These are phyloP conservation scores for Ambastaia sidthimunki DNA, from an alignment of 2,797 vertebrate genomes.

Conservation along the genomic window DNA sequence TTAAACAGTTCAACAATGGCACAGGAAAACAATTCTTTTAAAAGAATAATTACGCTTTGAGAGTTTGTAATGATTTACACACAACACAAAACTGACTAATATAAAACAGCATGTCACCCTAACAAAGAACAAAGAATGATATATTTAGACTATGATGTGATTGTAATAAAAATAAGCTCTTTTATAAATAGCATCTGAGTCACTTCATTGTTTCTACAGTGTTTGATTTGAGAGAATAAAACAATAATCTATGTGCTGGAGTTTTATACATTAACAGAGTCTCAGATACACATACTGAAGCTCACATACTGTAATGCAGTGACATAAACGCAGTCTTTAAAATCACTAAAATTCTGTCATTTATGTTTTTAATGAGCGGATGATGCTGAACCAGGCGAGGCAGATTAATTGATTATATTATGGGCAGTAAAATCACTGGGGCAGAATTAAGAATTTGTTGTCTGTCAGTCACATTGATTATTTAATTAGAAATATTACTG, in stretches of 20 bases:
- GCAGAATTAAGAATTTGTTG: conserved; percentile 69
- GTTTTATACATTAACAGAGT: neutral
- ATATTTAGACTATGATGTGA: conserved; percentile 49
- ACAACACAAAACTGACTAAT: conserved; percentile 32
- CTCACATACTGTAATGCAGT: neutral
- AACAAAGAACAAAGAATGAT: conserved; percentile 49
- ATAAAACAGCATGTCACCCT: conserved; percentile 33
- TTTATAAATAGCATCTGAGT: conserved; percentile 41
- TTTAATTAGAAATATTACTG: conserved; percentile 66
- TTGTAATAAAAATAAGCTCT: conserved; percentile 41
- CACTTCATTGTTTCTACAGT: conserved; percentile 46
- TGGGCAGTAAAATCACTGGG: conserved; percentile 71
- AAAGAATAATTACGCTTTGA: conserved; percentile 39
- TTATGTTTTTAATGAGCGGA: conserved; percentile 7
- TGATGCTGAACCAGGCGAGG: conserved; percentile 1
- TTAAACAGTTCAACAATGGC: conserved; percentile 49
- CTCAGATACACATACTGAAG: neutral
- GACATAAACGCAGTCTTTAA: neutral
- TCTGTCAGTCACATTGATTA: conserved; percentile 52
- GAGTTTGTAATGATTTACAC: conserved; percentile 42
- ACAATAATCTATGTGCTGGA: conserved; percentile 12
- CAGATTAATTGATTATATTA: conserved; percentile 71
- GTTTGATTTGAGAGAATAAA: conserved; percentile 13
- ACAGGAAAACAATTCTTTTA: conserved; percentile 47
- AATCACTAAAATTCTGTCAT: neutral